These are phyloP conservation scores for Alethe castanea DNA, from an alignment of 2,113 vertebrate genomes.

Conservation along the genomic window DNA sequence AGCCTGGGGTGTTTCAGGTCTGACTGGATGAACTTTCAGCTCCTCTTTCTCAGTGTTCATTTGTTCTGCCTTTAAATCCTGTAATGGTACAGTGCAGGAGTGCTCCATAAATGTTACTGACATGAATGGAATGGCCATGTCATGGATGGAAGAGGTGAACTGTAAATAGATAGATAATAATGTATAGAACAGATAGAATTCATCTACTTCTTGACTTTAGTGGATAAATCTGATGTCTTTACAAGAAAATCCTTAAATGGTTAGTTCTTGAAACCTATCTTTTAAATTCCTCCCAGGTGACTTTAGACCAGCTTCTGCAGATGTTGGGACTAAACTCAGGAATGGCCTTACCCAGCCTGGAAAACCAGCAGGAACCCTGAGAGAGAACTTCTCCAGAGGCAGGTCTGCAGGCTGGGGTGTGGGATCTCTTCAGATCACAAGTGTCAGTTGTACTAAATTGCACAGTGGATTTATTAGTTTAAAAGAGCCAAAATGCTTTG, in stretches of 20 bases:
- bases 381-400: not conserved
- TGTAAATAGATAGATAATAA: not conserved
- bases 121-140: not conserved
- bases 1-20: not conserved
- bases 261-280: not conserved
- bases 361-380: not conserved
- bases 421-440: not conserved
- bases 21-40: not conserved
- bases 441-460: not conserved
- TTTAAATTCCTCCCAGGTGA: not conserved
- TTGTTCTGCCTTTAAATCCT: not conserved
- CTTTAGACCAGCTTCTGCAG: not conserved
- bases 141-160: not conserved
- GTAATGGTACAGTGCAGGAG: not conserved
- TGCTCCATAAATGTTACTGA: not conserved
- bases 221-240: not conserved
- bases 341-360: not conserved
- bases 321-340: not conserved
- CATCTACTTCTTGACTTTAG: not conserved
- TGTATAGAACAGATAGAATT: not conserved
- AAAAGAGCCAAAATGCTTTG: not conserved
- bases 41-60: not conserved
- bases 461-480: not conserved
- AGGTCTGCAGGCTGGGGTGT: not conserved
- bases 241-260: not conserved